Percentiles rank a stretch among this genome's conserved stretches.
phyloP scores from a whole-genome alignment of 2,113 vertebrate genomes.

The Coregonus clupeaformis region DNA sequence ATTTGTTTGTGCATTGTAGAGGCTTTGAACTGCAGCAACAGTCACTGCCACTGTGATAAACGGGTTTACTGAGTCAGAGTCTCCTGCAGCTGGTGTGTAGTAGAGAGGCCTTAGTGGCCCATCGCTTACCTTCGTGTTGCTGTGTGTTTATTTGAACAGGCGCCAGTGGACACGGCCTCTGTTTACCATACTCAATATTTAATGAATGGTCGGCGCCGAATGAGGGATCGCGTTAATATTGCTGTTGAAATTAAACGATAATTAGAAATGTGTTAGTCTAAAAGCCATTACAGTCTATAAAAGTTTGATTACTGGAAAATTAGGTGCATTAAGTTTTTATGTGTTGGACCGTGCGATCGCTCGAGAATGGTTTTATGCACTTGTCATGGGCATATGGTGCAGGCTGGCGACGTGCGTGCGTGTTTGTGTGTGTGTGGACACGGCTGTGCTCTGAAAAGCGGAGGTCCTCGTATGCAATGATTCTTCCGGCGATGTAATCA shows the following conservation, averaged over 20 bases:
- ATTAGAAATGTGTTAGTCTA: constrained; percentile 98
- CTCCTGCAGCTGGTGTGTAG: background rate
- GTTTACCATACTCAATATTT: constrained; percentile 75
- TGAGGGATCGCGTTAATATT: constrained; percentile 88
- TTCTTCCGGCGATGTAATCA: constrained; percentile 43
- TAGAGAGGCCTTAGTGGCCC: background rate
- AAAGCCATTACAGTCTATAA: constrained; percentile 96
- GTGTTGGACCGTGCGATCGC: constrained; percentile 90
- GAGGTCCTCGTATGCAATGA: constrained; percentile 53
- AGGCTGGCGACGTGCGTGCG: constrained; percentile 37
- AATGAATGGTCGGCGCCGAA: constrained; percentile 74
- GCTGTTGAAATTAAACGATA: constrained; percentile 95
- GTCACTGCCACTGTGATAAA: background rate
- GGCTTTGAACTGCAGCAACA: background rate
- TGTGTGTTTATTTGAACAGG: constrained; percentile 49
- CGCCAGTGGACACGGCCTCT: constrained; percentile 62
- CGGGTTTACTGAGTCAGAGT: background rate
- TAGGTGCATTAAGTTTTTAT: constrained; percentile 91
- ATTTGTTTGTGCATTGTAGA: background rate
- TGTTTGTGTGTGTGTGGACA: constrained; percentile 25
- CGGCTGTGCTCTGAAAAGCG: constrained; percentile 41
- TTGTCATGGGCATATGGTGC: constrained; percentile 73
- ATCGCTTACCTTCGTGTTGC: constrained; percentile 52
- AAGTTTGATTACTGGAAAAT: constrained; percentile 98
- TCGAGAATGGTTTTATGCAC: constrained; percentile 89